These are phyloP conservation scores for Clistopyga incitator DNA, from an alignment of 2,888 invertebrate species.

Conservation along the genomic window DNA sequence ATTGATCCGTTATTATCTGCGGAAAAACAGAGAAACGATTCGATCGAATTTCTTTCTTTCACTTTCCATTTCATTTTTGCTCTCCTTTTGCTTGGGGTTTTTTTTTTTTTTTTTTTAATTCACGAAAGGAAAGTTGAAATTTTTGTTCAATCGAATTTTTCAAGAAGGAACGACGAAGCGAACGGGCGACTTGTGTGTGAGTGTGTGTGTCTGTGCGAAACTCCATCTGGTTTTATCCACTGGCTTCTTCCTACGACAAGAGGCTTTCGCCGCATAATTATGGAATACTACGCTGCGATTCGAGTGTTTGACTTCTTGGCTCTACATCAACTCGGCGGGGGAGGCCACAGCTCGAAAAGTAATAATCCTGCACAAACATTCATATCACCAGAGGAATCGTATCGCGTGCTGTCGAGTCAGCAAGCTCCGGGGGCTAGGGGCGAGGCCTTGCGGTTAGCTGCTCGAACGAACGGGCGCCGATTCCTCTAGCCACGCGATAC, in stretches of 20 bases:
- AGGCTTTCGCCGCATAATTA: conserved; percentile 68
- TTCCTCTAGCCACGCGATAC: conserved; percentile 7
- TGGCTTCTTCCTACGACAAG: conserved; percentile 49
- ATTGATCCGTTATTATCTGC: conserved; percentile 89
- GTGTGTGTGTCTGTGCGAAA: neutral
- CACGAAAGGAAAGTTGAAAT: conserved; percentile 19
- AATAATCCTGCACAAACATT: conserved; percentile 76
- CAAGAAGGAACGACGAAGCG: conserved; percentile 56
- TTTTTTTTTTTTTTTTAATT: conserved; percentile 15
- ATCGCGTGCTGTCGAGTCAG: conserved; percentile 65
- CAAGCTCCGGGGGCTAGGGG: conserved; percentile 43
- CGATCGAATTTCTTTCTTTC: conserved; percentile 46
- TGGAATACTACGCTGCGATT: conserved; percentile 62
- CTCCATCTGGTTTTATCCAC: conserved; percentile 32
- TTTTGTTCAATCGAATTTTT: conserved; percentile 52
- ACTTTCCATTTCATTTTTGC: conserved; percentile 9
- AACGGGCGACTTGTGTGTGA: conserved; percentile 56
- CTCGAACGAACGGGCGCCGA: conserved; percentile 26
- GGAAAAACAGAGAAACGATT: conserved; percentile 73
- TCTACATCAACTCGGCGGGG: conserved; percentile 63
- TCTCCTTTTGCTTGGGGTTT: too few species aligned
- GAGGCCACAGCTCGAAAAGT: conserved; percentile 64
- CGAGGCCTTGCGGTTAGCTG: conserved; percentile 22
- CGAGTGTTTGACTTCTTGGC: conserved; percentile 71
- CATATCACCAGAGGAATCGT: conserved; percentile 60